Conservation (phyloP, 2,113 vertebrate genomes). For the Dendrocopos noguchii region DNA sequence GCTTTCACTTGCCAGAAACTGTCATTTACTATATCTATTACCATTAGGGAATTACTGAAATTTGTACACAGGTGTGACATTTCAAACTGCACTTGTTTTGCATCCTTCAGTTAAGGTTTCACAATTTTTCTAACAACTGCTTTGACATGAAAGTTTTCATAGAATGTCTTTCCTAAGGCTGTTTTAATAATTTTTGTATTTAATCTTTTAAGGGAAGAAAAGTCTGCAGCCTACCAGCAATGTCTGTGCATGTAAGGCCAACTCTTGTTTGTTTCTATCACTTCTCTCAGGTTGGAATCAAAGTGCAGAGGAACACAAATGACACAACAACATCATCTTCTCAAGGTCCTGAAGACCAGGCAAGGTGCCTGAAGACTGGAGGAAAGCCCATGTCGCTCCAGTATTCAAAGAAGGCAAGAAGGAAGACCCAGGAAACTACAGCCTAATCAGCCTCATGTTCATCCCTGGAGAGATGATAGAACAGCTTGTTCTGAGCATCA, state of each 20-base stretch:
- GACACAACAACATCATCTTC: neutral
- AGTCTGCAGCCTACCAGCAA: neutral
- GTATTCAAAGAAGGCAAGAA: too few relatives aligned
- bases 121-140: slow-evolving; percentile 34
- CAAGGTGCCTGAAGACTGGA: too few relatives aligned
- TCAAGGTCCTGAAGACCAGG: too few relatives aligned
- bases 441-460: too few relatives aligned
- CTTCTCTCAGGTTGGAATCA: slow-evolving; percentile 19
- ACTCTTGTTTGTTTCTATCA: slow-evolving; percentile 18
- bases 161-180: slow-evolving; percentile 16
- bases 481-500: too few relatives aligned
- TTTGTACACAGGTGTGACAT: slow-evolving; percentile 17
- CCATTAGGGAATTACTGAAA: slow-evolving; percentile 21
- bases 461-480: too few relatives aligned
- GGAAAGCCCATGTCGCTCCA: too few relatives aligned
- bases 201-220: neutral
- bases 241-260: neutral
- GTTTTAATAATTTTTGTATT: slow-evolving; percentile 31
- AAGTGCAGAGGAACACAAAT: neutral
- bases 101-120: slow-evolving; percentile 1
- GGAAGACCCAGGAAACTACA: too few relatives aligned
- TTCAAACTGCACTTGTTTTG: neutral
- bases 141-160: slow-evolving; percentile 59
- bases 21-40: slow-evolving; percentile 30
- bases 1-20: slow-evolving; percentile 49